Evolutionary conservation across 2,797 vertebrate genomes (phyloP).

Genomic region (Galago senegalensis): DNA sequence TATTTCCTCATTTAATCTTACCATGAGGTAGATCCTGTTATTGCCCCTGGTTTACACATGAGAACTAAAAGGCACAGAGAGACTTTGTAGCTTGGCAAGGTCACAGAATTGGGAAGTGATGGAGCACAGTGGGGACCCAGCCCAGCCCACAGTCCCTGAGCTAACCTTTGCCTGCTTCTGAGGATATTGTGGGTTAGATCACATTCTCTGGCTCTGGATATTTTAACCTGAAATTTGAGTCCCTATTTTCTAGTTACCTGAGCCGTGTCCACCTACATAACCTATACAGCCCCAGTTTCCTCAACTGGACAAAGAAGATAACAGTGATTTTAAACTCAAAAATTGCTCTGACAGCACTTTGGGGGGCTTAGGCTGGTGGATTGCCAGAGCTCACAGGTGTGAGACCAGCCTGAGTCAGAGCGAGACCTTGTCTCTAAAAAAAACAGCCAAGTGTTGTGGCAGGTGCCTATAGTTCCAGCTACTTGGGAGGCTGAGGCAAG

Average conservation of each 20-base stretch:
- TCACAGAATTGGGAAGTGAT: background rate
- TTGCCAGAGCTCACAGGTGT: too few species aligned
- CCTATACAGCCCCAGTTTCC: background rate
- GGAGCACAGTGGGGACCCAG: background rate
- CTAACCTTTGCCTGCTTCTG: background rate
- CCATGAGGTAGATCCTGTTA: background rate
- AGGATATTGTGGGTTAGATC: background rate
- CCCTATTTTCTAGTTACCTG: background rate
- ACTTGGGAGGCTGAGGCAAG: too few species aligned
- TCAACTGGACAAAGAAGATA: background rate
- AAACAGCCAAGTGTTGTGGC: too few species aligned
- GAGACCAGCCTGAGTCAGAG: too few species aligned
- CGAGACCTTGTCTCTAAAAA: too few species aligned
- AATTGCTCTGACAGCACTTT: background rate
- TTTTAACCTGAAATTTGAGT: background rate
- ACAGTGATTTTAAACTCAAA: constrained; percentile 31
- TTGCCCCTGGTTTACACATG: background rate
- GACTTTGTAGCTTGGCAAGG: background rate
- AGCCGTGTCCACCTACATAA: background rate
- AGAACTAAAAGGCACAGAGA: background rate
- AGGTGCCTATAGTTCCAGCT: too few species aligned
- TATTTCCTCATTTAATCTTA: background rate
- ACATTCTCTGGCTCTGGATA: background rate
- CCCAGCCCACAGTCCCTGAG: background rate
- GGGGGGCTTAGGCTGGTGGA: too few species aligned